A percentile compares a stretch with the other conserved stretches of the same genome.
These are phyloP conservation scores for Cebus imitator DNA, from an alignment of 2,113 vertebrate species.

Conservation along the genomic window DNA sequence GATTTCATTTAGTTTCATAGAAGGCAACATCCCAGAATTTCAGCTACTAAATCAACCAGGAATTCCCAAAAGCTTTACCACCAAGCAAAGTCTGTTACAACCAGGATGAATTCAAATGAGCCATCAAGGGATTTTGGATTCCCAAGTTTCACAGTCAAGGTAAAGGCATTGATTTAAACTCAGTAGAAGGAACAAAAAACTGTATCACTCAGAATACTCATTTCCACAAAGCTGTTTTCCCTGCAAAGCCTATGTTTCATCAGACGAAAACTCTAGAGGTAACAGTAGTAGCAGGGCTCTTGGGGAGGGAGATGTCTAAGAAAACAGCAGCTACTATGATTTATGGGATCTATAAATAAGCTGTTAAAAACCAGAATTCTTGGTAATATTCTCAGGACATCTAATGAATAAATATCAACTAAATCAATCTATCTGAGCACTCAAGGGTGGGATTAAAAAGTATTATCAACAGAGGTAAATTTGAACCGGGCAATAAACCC, in stretches of 20 bases:
- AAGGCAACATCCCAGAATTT: background rate
- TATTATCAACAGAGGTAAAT: conserved; percentile 38
- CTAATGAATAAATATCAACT: conserved; percentile 55
- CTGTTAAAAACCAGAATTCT: conserved; percentile 54
- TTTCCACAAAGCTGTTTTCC: conserved; percentile 36
- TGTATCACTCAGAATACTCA: conserved; percentile 19
- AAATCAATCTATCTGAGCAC: conserved; percentile 55
- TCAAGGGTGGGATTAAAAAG: conserved; percentile 53
- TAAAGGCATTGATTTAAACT: conserved; percentile 62
- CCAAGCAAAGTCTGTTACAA: conserved; percentile 45
- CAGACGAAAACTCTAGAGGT: background rate
- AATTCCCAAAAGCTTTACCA: conserved; percentile 56
- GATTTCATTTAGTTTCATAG: conserved; percentile 10
- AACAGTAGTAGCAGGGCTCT: background rate
- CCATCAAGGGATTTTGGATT: conserved; percentile 6
- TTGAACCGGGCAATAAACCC: conserved; percentile 44
- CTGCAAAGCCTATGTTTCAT: background rate
- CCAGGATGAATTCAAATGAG: conserved; percentile 65
- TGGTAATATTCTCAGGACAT: conserved; percentile 25
- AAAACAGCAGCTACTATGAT: background rate
- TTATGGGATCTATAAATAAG: conserved; percentile 46
- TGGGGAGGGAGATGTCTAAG: background rate
- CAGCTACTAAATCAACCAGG: background rate
- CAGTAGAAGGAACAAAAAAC: conserved; percentile 18
- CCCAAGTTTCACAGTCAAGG: conserved; percentile 6